A percentile compares a stretch with the other conserved stretches of the same genome.
phyloP scores from a whole-genome alignment of 2,888 invertebrate species.

The Apocheima hispidaria region DNA sequence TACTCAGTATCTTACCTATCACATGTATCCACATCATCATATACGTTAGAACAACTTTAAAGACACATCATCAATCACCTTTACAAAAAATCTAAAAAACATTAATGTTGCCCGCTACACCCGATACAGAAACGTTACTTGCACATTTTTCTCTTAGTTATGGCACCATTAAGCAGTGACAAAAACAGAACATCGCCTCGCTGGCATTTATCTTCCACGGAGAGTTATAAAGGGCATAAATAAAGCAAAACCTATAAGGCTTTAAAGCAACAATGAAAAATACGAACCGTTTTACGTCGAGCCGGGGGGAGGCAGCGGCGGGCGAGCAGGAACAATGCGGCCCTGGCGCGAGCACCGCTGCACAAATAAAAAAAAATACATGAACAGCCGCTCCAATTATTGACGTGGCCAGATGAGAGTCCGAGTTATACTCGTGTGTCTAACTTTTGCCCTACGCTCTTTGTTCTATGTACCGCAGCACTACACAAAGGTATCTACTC shows the following conservation, averaged over 20 bases:
- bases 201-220: constrained; percentile 77
- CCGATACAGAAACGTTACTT: constrained; percentile 23
- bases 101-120: constrained; percentile 19
- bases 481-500: too few species aligned
- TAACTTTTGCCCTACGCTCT: constrained; percentile 51
- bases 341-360: constrained; percentile 77
- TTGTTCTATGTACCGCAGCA: constrained; percentile 43
- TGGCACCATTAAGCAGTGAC: constrained; percentile 67
- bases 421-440: constrained; percentile 58
- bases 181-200: constrained; percentile 75
- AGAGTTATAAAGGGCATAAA: constrained; percentile 82
- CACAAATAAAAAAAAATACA: constrained; percentile 77
- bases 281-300: constrained; percentile 83
- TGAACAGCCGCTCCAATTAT: constrained; percentile 84
- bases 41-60: neutral
- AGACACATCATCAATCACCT: neutral
- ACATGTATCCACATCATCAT: neutral
- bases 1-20: neutral
- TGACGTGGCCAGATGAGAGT: constrained; percentile 79
- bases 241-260: constrained; percentile 85
- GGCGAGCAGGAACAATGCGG: constrained; percentile 76
- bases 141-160: constrained; percentile 40
- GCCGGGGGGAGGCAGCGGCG: constrained; percentile 59
- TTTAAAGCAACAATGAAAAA: constrained; percentile 86
- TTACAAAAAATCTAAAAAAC: constrained; percentile 10